Evolutionary conservation across 1,140 invertebrate genomes (phyloP).

Genomic region (Nixonia krombeini): DNA sequence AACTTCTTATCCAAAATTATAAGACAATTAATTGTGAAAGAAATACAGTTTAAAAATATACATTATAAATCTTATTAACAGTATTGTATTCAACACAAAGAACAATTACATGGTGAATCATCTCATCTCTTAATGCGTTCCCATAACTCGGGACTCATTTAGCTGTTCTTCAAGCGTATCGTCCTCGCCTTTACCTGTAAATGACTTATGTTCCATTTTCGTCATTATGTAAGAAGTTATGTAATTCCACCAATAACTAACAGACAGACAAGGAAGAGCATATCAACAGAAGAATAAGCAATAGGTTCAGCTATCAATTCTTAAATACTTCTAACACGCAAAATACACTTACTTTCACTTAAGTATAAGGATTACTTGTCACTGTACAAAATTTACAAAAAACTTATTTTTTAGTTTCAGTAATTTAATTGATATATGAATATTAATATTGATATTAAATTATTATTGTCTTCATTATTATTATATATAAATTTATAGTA

Average conservation of each 20-base stretch:
- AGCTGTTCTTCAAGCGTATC: constrained; percentile 33
- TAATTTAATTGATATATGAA: no score
- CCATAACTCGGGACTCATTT: constrained; percentile 39
- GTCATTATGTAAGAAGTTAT: constrained; percentile 45
- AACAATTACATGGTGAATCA: constrained; percentile 41
- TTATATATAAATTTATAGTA: no score
- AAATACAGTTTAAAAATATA: constrained; percentile 21
- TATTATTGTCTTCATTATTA: no score
- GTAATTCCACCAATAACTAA: constrained; percentile 7
- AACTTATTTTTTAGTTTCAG: no score
- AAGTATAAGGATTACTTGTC: no score
- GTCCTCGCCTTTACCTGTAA: constrained; percentile 48
- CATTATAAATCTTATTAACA: constrained; percentile 52
- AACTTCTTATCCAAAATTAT: no score
- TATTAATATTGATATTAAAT: no score
- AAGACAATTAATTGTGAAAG: no score
- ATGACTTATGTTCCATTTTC: constrained; percentile 48
- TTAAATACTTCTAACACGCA: constrained; percentile 17
- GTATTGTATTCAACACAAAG: constrained; percentile 51
- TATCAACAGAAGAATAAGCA: background rate
- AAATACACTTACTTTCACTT: no score
- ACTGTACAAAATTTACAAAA: no score
- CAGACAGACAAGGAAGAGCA: background rate
- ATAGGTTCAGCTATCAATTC: constrained; percentile 8
- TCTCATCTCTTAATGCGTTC: constrained; percentile 43